Conservation (phyloP, 2,888 invertebrate species). For the Pollenia griseotomentosa region DNA sequence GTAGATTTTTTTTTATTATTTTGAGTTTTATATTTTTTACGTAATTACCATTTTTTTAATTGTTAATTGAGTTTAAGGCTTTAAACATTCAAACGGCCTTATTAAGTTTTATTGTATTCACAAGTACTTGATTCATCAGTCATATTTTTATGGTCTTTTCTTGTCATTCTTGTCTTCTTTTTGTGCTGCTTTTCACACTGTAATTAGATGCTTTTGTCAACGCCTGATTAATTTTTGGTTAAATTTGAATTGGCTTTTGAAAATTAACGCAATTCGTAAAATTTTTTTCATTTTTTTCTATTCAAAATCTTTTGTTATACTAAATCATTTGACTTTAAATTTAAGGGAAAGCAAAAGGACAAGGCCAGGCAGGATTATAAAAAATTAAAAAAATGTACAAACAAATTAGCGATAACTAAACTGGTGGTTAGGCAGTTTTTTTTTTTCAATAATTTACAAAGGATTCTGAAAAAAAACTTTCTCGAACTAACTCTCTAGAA, state of each 20-base stretch:
- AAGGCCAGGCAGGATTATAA: conserved; percentile 42
- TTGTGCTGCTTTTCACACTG: conserved; percentile 6
- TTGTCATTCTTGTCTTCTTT: conserved; percentile 9
- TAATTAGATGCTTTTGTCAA: conserved; percentile 70
- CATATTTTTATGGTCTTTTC: conserved; percentile 42
- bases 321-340: conserved; percentile 41
- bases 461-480: neutral
- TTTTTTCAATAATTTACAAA: neutral
- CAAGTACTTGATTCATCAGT: conserved; percentile 62
- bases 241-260: conserved; percentile 64
- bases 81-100: conserved; percentile 49
- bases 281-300: conserved; percentile 30
- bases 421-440: conserved; percentile 41
- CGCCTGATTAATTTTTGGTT: conserved; percentile 67
- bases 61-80: conserved; percentile 67
- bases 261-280: conserved; percentile 44
- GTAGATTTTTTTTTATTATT: conserved; percentile 22
- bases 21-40: neutral
- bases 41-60: conserved; percentile 55
- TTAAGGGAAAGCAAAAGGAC: conserved; percentile 45
- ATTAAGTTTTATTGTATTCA: conserved; percentile 70
- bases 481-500: neutral
- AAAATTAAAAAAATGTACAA: conserved; percentile 16
- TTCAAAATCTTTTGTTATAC: conserved; percentile 23
- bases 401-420: conserved; percentile 46